Conservation (phyloP, 2,888 invertebrate genomes). For the Trissonchulus sp. region DNA sequence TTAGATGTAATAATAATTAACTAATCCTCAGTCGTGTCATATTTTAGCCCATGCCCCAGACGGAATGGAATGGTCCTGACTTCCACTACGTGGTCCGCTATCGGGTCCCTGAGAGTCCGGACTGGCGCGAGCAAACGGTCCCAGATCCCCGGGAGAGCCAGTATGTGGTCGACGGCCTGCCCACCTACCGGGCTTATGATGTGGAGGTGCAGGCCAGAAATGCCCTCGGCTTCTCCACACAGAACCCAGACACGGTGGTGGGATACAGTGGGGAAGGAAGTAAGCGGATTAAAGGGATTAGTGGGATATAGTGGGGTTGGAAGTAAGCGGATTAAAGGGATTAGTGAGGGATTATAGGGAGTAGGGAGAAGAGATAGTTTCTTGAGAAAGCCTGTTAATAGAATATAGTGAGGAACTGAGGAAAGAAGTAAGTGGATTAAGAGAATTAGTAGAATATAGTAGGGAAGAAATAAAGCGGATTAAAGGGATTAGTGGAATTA, state of each 20-base stretch:
- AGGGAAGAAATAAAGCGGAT: slow-evolving; percentile 62
- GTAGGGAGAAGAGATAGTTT: background rate
- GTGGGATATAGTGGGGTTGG: slow-evolving; percentile 83
- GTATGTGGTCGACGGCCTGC: slow-evolving; percentile 66
- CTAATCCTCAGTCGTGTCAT: no score
- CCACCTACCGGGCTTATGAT: slow-evolving; percentile 76
- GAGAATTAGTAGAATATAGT: slow-evolving; percentile 79
- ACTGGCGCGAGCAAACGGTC: slow-evolving; percentile 63
- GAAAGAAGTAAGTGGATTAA: slow-evolving; percentile 67
- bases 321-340: background rate
- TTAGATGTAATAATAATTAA: no score
- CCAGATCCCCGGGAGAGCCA: background rate
- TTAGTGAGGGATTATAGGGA: background rate
- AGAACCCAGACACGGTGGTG: slow-evolving; percentile 67
- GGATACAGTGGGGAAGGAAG: slow-evolving; percentile 89
- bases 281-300: no score
- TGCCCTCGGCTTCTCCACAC: slow-evolving; percentile 72
- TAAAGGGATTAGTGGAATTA: background rate
- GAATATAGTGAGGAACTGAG: no score
- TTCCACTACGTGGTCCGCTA: slow-evolving; percentile 84
- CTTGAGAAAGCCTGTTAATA: no score
- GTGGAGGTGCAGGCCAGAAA: slow-evolving; percentile 86
- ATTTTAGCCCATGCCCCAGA: slow-evolving; percentile 75
- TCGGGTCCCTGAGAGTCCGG: slow-evolving; percentile 57
- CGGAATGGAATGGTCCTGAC: slow-evolving; percentile 86